A percentile compares a stretch with the other conserved stretches of the same genome.
Conservation (phyloP, 2,797 vertebrate species). For the Menidia menidia region DNA sequence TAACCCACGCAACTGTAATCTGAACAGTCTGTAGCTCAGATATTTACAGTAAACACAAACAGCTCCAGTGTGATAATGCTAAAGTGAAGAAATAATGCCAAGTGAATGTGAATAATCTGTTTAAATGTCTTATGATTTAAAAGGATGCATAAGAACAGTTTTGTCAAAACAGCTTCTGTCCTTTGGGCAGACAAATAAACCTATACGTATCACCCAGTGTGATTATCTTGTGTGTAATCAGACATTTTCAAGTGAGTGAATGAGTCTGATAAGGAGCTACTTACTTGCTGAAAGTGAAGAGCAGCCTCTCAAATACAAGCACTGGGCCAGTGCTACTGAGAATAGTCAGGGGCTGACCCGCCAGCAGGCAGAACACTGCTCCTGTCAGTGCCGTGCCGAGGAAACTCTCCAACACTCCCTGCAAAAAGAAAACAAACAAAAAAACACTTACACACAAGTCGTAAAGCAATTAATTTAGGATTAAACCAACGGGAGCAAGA, state of each 20-base stretch:
- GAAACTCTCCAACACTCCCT: conserved; percentile 88
- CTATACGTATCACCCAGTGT: conserved; percentile 15
- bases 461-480: not conserved
- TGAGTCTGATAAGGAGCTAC: conserved; percentile 47
- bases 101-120: conserved; percentile 6
- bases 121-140: not conserved
- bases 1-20: conserved; percentile 16
- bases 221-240: not conserved
- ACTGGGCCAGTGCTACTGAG: conserved; percentile 98
- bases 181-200: conserved; percentile 1
- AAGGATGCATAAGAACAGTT: not conserved
- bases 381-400: conserved; percentile 93
- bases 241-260: not conserved
- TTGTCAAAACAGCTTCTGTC: conserved; percentile 13
- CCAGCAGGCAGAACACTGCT: conserved; percentile 91
- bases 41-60: conserved; percentile 17
- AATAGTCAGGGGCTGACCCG: conserved; percentile 95
- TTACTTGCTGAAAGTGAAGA: conserved; percentile 98
- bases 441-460: not conserved
- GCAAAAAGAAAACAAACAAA: conserved; percentile 4
- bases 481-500: too few species aligned
- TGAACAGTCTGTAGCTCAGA: conserved; percentile 7
- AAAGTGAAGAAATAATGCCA: conserved; percentile 5
- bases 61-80: not conserved
- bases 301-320: conserved; percentile 94